Evolutionary conservation across 2,888 invertebrate species (phyloP), one percentile per base, ranked within the genome.

Genomic region (Caenorhabditis panamensis): DNA sequence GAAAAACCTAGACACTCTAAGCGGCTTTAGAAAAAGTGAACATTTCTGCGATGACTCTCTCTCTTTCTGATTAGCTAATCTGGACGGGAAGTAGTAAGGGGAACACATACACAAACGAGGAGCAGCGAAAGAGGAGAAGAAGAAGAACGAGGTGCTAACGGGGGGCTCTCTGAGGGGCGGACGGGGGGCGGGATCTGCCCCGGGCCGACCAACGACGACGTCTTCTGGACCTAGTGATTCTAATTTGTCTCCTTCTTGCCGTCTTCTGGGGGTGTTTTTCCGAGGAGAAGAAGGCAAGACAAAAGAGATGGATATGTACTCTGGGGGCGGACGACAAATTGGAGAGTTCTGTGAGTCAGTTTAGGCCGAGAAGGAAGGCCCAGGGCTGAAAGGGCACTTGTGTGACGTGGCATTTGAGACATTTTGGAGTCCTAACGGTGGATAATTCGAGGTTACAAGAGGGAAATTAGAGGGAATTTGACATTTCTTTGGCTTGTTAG

Each of bases 141-240:
- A 16, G 18, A 22, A 62, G 28, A 62, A 36, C 11, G 36, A 41
- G 41, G 41, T 41, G 41, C 41, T 41, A 41, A 41, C 41, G 41
- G 41, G 41, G 41, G 41, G 56, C 37, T 37, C 16, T 51, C 31
- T 4, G 31, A 54, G 22, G 0, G 44, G 28, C 31, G 31, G 31
- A 54, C 18, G 0, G 44, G 28, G 36, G 68, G 51, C 51, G 61
- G 47, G 9, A 18, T 11, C 20, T 47, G 5, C 41, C 16, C 16
- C 13, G 16, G 16, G 16, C 41, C 13, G 16, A 41, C 13, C 11
- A 41, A 18, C 61, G 47, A 18, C 62, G 49, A 31, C 36, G 63
- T 51, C 36, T 22, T 63, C 62, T 63, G 58, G 49, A 49, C 58
- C 58, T 44, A 58, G 44, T 67, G 58, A 68, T 68, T 68, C 58